Base-by-base conservation (phyloP, 2,888 invertebrate species). In the Gandaritis pyraliata region DNA sequence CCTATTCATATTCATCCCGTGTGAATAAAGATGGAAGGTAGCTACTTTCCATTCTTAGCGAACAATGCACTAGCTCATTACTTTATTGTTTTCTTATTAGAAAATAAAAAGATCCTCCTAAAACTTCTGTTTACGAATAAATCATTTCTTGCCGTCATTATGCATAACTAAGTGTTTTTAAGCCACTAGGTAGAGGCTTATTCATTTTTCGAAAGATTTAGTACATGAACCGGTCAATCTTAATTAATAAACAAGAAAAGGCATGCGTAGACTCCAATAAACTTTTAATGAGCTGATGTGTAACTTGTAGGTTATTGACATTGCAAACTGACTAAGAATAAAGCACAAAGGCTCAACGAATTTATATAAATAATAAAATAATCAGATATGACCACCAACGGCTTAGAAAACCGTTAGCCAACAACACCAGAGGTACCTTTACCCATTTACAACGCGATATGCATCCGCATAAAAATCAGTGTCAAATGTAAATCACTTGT, bases 111-210 rank as follows among this genome's bases (percentile, higher is more conserved):
- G 15, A 3, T 23, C 23, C 57, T 54, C 45, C 36, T 52, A 46
- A 45, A 59, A 55, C 69, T 61, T 63, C 70, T 68, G 72, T 68
- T 69, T 69, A 70, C 70, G 70, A 73, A 72, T 70, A 69, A 73
- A 77, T 70, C 74, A 68, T 61, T 64, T 58, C 56, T 69, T 73
- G 75, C 70, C 72, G 65, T 64, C 66, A 72, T 72, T 68, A 74
- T 71, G 72, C 70, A 75, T 75, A 64, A 71, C 68, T 75, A 74
- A 77, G 71, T 73, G 66, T 70, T 78, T 68, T 71, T 77, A 76
- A 77, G 78, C 75, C 68, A 64, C 71, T 47, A 46, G 23, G 23
- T n/a, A 23, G 23, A 23, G 23, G 1, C n/a, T 70, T 73, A 72
- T 75, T 72, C 73, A 76, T 74, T 76, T 71, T 67, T 70, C 58